These are phyloP conservation scores for Umimayanthus kanabou DNA, from an alignment of 92 coral and sea anemone species.

Conservation along the genomic window DNA sequence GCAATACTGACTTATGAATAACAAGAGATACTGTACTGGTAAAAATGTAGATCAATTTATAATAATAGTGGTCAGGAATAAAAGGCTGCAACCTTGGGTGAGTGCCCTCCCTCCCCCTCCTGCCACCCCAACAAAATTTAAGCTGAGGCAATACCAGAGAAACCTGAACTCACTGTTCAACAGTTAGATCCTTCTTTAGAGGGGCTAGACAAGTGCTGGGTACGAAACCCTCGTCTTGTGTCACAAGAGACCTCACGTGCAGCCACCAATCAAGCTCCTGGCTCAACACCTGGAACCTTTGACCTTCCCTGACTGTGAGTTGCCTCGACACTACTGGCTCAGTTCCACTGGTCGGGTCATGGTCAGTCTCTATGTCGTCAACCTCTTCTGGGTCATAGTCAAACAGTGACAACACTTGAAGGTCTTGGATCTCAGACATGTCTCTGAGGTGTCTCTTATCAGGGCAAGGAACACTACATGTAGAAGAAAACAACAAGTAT, in stretches of 20 bases:
- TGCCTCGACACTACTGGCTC: not conserved
- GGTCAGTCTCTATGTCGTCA: not conserved
- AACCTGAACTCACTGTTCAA: constrained; percentile 66
- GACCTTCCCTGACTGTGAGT: constrained; percentile 14
- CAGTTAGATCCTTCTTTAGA: constrained; percentile 58
- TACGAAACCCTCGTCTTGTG: constrained; percentile 26
- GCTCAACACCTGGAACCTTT: constrained; percentile 15
- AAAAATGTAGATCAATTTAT: no score
- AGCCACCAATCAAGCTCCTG: constrained; percentile 25
- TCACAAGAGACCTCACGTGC: constrained; percentile 8
- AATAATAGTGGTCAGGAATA: no score
- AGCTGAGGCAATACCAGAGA: no score
- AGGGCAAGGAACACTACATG: no score
- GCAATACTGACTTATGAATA: no score
- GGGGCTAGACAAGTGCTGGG: constrained; percentile 69
- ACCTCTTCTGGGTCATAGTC: constrained; percentile 15
- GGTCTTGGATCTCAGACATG: not conserved
- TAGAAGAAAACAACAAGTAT: no score
- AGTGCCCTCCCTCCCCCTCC: no score
- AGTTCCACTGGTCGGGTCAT: not conserved
- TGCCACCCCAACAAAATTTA: no score
- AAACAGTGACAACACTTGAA: constrained; percentile 9
- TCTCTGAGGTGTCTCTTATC: not conserved
- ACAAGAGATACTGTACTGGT: no score
- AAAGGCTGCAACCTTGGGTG: no score